Percentiles rank a stretch among this genome's conserved stretches.
These are phyloP conservation scores for Oreortyx pictus DNA, from an alignment of 2,797 vertebrate species.

Conservation along the genomic window DNA sequence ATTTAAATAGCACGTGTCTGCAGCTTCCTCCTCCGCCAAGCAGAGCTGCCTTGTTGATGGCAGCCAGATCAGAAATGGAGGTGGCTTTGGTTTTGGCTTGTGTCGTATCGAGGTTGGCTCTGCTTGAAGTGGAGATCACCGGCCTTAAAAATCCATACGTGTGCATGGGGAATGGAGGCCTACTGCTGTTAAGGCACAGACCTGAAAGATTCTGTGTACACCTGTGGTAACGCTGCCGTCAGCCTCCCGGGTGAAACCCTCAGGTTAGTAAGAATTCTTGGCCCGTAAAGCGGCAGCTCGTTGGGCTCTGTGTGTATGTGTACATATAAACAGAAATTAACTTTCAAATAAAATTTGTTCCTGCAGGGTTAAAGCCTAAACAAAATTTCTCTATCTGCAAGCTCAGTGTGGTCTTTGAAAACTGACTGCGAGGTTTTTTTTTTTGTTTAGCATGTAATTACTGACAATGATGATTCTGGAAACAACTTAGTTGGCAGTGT, in stretches of 20 bases:
- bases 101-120: not conserved
- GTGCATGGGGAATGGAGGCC: not conserved
- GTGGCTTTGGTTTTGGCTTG: constrained; percentile 17
- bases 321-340: constrained; percentile 33
- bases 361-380: constrained; percentile 47
- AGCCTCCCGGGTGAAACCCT: not conserved
- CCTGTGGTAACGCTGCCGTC: not conserved
- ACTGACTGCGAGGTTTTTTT: constrained; percentile 5
- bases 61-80: constrained; percentile 46
- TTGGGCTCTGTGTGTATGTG: not conserved
- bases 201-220: not conserved
- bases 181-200: not conserved
- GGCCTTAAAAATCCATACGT: not conserved
- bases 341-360: constrained; percentile 35
- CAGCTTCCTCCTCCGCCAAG: constrained; percentile 49
- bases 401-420: constrained; percentile 51
- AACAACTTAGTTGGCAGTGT: constrained; percentile 71
- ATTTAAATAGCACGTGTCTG: constrained; percentile 46
- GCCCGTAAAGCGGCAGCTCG: not conserved
- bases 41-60: constrained; percentile 28
- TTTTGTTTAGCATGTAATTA: constrained; percentile 67
- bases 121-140: not conserved
- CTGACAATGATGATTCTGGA: constrained; percentile 69
- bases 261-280: constrained; percentile 13
- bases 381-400: constrained; percentile 33